Percentiles rank a stretch among this genome's conserved stretches.
Conservation (phyloP, 2,797 vertebrate genomes). For the Setipinna tenuifilis region DNA sequence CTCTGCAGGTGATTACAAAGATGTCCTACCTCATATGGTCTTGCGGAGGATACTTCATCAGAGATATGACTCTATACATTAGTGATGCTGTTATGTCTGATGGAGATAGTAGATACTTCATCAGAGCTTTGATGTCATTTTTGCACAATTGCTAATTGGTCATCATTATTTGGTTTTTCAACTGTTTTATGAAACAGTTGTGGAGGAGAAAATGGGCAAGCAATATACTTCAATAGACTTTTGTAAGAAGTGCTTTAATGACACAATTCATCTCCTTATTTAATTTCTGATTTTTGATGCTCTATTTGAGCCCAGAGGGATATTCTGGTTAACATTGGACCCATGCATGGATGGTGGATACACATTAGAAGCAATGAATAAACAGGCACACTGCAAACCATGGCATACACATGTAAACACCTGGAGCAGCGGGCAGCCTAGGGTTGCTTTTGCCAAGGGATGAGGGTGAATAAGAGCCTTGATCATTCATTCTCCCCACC, state of each 20-base stretch:
- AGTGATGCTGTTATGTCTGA: not conserved
- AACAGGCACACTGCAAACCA: not conserved
- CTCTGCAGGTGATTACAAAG: slow-evolving; percentile 72
- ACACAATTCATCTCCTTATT: not conserved
- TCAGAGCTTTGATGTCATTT: not conserved
- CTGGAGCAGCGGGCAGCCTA: too few species aligned
- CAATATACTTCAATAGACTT: not conserved
- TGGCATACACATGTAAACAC: too few species aligned
- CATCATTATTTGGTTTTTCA: not conserved
- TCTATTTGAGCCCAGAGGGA: too few species aligned
- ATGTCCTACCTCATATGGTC: slow-evolving; percentile 83
- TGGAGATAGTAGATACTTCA: slow-evolving; percentile 49
- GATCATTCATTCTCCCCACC: too few species aligned
- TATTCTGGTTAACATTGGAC: too few species aligned
- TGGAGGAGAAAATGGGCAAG: not conserved
- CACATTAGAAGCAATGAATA: too few species aligned
- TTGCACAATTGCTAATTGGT: not conserved
- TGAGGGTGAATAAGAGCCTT: too few species aligned
- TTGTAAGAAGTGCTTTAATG: not conserved
- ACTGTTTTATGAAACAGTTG: not conserved
- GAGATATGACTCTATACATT: not conserved
- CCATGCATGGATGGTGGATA: too few species aligned
- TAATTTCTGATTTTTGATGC: too few species aligned
- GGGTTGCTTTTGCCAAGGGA: too few species aligned
- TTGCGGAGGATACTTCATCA: slow-evolving; percentile 72